Evolutionary conservation across 2,113 vertebrate genomes (phyloP).

Genomic region (Myotis brandtii): DNA sequence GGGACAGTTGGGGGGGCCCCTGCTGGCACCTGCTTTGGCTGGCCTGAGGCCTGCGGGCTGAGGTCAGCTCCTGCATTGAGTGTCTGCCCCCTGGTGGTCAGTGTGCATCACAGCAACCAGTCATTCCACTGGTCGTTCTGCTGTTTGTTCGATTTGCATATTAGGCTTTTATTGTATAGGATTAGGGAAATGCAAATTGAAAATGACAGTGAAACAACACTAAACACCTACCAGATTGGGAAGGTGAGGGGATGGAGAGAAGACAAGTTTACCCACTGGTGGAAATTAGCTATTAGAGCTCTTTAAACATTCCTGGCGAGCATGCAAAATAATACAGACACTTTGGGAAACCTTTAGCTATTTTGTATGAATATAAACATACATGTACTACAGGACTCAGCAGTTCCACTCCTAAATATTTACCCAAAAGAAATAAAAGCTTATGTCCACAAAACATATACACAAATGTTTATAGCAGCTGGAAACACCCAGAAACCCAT

Average conservation of each 20-base stretch:
- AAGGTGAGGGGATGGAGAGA: not conserved
- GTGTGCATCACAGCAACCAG: too few relatives aligned
- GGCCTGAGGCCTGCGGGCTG: too few relatives aligned
- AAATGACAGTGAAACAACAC: not conserved
- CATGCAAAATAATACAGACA: not conserved
- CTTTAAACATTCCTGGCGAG: not conserved
- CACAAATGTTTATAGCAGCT: constrained; percentile 10
- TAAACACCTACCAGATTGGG: not conserved
- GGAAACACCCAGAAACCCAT: not conserved
- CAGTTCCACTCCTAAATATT: not conserved
- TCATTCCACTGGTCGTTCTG: too few relatives aligned
- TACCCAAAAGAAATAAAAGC: constrained; percentile 17
- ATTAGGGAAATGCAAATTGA: not conserved
- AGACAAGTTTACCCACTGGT: not conserved
- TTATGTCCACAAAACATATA: not conserved
- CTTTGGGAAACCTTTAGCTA: not conserved
- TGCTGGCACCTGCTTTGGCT: too few relatives aligned
- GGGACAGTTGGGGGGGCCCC: too few relatives aligned
- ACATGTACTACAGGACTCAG: not conserved
- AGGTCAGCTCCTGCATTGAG: too few relatives aligned
- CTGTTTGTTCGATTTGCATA: too few relatives aligned
- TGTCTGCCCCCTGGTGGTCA: too few relatives aligned
- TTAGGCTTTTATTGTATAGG: too few relatives aligned
- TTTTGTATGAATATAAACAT: not conserved
- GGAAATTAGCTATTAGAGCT: not conserved